Evolutionary conservation across 2,113 vertebrate species (phyloP).

Genomic region (Piaya cayana): DNA sequence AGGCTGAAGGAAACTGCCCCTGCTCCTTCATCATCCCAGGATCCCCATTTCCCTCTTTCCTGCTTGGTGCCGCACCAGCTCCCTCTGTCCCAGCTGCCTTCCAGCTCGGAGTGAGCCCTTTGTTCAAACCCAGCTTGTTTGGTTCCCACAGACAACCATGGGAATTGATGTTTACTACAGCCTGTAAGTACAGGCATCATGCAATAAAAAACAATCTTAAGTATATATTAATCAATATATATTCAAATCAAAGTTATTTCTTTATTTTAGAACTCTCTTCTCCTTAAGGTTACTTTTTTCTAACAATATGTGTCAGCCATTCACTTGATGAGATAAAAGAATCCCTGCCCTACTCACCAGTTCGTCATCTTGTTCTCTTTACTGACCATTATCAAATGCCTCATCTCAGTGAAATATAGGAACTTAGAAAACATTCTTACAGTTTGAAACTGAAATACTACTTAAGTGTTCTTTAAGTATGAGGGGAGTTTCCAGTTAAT

Average conservation of each 20-base stretch:
- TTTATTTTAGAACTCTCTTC: neutral
- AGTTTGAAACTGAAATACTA: neutral
- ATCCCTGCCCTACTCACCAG: neutral
- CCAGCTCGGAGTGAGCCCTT: no score
- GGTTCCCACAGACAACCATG: no score
- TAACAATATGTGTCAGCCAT: neutral
- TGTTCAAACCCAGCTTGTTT: accelerated
- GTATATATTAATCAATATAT: no score
- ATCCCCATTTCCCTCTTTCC: neutral
- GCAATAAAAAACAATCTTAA: neutral
- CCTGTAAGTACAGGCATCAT: neutral
- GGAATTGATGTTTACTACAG: no score
- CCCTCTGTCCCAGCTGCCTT: neutral
- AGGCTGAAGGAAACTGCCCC: neutral
- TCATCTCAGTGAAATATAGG: neutral
- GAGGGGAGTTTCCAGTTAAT: neutral
- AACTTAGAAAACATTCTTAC: neutral
- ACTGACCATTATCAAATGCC: neutral
- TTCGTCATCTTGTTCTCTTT: neutral
- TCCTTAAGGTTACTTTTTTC: neutral
- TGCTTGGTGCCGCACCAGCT: neutral
- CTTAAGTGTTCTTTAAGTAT: neutral
- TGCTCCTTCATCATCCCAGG: neutral
- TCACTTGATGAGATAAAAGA: neutral
- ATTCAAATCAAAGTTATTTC: neutral